Evolutionary conservation across 2,888 invertebrate species (phyloP).

Genomic region (Oligia latruncula): DNA sequence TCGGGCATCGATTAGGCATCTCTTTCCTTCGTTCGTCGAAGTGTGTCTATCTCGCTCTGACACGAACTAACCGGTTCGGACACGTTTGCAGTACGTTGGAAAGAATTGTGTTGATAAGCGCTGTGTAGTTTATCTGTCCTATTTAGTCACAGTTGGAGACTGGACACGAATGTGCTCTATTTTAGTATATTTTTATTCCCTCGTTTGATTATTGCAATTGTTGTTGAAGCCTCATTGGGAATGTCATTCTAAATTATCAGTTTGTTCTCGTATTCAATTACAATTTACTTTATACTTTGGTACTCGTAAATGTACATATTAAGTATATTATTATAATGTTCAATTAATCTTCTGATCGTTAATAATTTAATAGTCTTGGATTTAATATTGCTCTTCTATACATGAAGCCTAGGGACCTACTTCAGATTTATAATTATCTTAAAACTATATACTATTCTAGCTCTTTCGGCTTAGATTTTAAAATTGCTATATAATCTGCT

Average conservation of each 20-base stretch:
- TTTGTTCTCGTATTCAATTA: conserved; percentile 23
- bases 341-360: neutral
- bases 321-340: neutral
- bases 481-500: neutral
- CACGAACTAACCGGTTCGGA: conserved; percentile 79
- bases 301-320: neutral
- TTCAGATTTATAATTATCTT: neutral
- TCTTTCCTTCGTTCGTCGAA: conserved; percentile 67
- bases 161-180: conserved; percentile 54
- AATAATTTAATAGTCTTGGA: neutral
- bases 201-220: conserved; percentile 44
- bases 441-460: neutral
- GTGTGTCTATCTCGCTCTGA: conserved; percentile 69
- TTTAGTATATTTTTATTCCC: conserved; percentile 58
- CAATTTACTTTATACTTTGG: conserved; percentile 9
- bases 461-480: neutral
- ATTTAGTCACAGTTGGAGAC: conserved; percentile 63
- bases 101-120: conserved; percentile 74
- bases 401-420: neutral
- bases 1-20: conserved; percentile 70
- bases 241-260: conserved; percentile 36
- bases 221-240: conserved; percentile 32
- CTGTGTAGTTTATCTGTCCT: conserved; percentile 64
- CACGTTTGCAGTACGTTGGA: conserved; percentile 74
- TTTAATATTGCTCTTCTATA: neutral